Evolutionary conservation across 2,797 vertebrate genomes (phyloP), one percentile per base, ranked within the genome.

Genomic region (Protonibea diacanthus): DNA sequence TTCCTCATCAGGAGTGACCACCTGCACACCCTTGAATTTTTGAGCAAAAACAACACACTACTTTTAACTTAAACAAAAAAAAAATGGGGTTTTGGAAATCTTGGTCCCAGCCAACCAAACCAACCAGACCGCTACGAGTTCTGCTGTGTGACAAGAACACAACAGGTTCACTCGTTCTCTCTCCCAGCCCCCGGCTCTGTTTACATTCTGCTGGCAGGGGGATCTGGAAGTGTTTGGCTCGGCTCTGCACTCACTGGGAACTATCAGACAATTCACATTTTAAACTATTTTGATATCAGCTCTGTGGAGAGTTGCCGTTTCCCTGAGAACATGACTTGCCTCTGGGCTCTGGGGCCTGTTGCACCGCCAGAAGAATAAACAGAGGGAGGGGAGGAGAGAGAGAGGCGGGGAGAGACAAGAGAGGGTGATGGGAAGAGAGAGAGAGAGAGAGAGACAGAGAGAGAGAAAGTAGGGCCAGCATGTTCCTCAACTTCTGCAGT

Each of bases 241-340:
- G 1, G 74, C 81, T 87, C 85, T 56, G 83, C 65, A 11, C 91
- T 91, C 87, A 84, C 93, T 95, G 94, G 95, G 92, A 95, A 94
- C 90, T 91, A 95, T 95, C 94, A 93, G 86, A 84, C 71, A 65
- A 90, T 93, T 91, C 90, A 83, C 83, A 88, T 91, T 94, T 93
- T 94, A 93, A 93, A 93, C 92, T 93, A 91, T 94, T 94, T 93
- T 93, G 92, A 95, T 95, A 94, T 92, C 79, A 88, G 89, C 93
- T 94, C 94, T 94, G 88, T 92, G 80, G 93, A 94, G 93, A 95
- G 86, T 93, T 94, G 93, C 88, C 66, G 85, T 93, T 92, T 91
- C 92, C 92, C 87, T 92, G 93, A 94, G 95, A 95, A 94, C 88
- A 72, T 78, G 86, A 87, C 89, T 89, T 67, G 89, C 89, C 91